These are phyloP conservation scores for Hippocampus guttulatus DNA, from an alignment of 2,113 vertebrate genomes.

Conservation along the genomic window DNA sequence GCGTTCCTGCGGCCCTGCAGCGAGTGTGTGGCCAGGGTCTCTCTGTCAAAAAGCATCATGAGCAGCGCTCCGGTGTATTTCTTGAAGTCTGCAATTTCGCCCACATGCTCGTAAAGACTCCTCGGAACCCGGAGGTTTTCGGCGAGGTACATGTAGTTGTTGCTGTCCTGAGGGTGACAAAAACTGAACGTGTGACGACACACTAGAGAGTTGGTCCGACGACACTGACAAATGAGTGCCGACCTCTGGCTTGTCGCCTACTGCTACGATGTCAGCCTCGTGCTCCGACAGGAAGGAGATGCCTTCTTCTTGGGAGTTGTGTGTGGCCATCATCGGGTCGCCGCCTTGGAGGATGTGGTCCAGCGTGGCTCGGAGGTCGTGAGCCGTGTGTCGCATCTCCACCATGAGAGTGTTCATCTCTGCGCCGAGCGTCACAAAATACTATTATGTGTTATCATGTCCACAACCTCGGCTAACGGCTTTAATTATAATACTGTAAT, in stretches of 20 bases:
- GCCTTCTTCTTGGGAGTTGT: conserved; percentile 43
- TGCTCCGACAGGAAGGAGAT: conserved; percentile 44
- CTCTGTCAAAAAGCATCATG: conserved; percentile 70
- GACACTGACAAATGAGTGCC: neutral
- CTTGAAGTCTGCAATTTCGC: conserved; percentile 68
- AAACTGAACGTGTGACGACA: neutral
- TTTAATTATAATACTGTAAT: neutral
- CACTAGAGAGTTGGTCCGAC: neutral
- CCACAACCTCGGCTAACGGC: neutral
- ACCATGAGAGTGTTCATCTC: conserved; percentile 73
- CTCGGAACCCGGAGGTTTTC: conserved; percentile 61
- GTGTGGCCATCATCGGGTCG: conserved; percentile 24
- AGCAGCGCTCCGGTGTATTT: conserved; percentile 69
- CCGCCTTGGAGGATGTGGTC: conserved; percentile 60
- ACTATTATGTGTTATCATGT: neutral
- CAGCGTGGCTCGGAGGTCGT: conserved; percentile 64
- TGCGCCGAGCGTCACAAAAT: conserved; percentile 22
- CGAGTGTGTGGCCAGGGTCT: conserved; percentile 69
- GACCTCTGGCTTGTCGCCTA: conserved; percentile 54
- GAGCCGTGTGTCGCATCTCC: conserved; percentile 71
- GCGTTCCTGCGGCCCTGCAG: conserved; percentile 65
- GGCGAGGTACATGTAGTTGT: conserved; percentile 53
- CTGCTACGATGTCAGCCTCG: conserved; percentile 41
- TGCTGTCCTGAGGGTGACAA: conserved; percentile 42
- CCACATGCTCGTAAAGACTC: conserved; percentile 64